Evolutionary conservation across 64 coral and sea anemone species (phyloP), one percentile per base, ranked within the genome.

Genomic region (Cladopsammia gracilis): DNA sequence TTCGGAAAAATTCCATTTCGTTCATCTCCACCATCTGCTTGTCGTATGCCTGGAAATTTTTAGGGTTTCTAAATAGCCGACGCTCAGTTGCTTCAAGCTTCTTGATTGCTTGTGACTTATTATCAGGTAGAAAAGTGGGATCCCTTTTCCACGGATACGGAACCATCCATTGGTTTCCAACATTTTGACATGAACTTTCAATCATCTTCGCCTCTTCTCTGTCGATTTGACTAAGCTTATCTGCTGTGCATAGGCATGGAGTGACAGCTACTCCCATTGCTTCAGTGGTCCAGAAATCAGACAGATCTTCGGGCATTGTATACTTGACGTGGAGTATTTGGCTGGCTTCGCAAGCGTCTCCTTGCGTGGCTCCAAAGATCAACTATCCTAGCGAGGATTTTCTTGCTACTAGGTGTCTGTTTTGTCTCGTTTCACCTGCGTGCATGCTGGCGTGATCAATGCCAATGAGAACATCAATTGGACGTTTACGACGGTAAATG

Each of bases 111-210:
- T 65, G 43, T 10, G 15, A 47, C 87, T 69, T 56, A 56, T 93
- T 93, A 16, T 93, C 48, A 11, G 91, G 91, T 68, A 93, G 25
- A 5, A 52, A 11, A 0, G 5, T 56, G n/a, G 83, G 83, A 25
- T 87, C 71, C 42, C 51, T 78, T 54, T 79, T 88, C 91, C 91
- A 93, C 10, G 84, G 91, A 19, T 90, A 90, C 6, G 83, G 74
- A 10, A 93, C 79, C 19, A 70, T n/a, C 91, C 91, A 93, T 18
- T 88, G 91, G 24, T 87, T 85, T 19, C 82, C 83, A 16, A 77
- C 44, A 12, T 93, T 86, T 70, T 24, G 4, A 51, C 80, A 75
- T 18, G 91, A 93, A 10, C 87, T 66, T 15, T 71, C 50, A 43
- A 93, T 93, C 3, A 82, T 52, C 64, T 68, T 25, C 20, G 47